Evolutionary conservation across 2,888 invertebrate species (phyloP), one percentile per base, ranked within the genome.

Genomic region (Frankliniella fusca): DNA sequence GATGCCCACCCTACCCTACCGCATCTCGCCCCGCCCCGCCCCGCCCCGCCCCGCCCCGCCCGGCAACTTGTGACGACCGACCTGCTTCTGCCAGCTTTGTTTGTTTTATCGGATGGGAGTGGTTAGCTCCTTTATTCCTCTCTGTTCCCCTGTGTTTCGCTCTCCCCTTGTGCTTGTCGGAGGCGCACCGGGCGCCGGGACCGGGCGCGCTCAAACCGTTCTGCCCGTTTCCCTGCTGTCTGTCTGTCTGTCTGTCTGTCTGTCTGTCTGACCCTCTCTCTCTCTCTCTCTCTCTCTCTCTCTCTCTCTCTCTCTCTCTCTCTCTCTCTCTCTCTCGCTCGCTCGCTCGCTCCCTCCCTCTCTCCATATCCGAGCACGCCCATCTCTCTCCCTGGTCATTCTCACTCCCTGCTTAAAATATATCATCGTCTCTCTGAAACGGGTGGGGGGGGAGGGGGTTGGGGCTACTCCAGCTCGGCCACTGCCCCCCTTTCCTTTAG

Each of bases 21-120:
- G n/a, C 38, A 38, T 5, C 38, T 5, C 38, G 5, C 38, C 38
- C 38, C 38, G 5, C 38, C 38, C 38, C 38, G 15, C 54, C 54
- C 38, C 38, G 5, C 38, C 38, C 38, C 38, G 5, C 38, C 38
- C 38, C 38, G 5, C 38, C 38, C 38, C 38, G 15, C 54, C 54
- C 12, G 61, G n/a, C 61, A 61, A 61, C 61, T 61, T 61, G 61
- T 61, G 61, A 61, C 61, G 61, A n/a, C 11, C 61, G 61, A 61
- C 61, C 61, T 61, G 61, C 61, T 61, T 61, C 61, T 18, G n/a
- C 61, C 61, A 20, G 61, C 61, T 61, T 61, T 61, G 61, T 61
- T 61, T 61, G 61, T n/a, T 61, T 61, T 61, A 61, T 61, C 61
- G 61, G 61, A 61, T 61, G 61, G 61, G 61, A 61, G 61, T 61